Base-by-base conservation (phyloP, 2,113 vertebrate genomes). In the Macrotis lagotis region DNA sequence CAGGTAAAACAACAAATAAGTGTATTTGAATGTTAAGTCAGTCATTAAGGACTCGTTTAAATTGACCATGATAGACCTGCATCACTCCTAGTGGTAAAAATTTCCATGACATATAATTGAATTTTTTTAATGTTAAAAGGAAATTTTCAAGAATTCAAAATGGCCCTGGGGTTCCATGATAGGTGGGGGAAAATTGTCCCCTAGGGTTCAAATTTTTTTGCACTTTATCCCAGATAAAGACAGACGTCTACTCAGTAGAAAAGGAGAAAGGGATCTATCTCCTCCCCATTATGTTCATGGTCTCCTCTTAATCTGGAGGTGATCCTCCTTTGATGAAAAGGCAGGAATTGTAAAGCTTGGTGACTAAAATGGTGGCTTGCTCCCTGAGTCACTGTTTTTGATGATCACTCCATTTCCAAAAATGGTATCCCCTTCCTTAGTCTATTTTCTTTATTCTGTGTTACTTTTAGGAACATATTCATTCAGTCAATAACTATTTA, bases 381-480 rank as follows among this genome's bases (percentile, higher is more conserved):
- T 91, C 66, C 90, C 66, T 93, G 10, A 95, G 51, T 9, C 92
- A 26, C 55, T 74, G 55, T 93, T 94, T n/a, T 95, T 90, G 93
- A 89, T 25, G 25, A n/a, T n/a, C 92, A 92, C 94, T 96, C 55
- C 94, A 90, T 37, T 94, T 51, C 91, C 10, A 91, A 55, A 55
- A 12, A 9, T 90, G 49, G 8, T 24, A 83, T 51, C 25, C 1
- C 92, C 55, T 48, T 53, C 14, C 24, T 92, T 89, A 74, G 89
- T 11, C 16, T 90, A 94, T 74, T 51, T 48, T 92, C 95, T 89
- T 90, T 74, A 14, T 89, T 94, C 50, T 74, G 92, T 90, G 31
- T 28, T 59, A 31, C 28, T 59, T 59, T 59, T 59, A 31, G 31
- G 28, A 59, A 28, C 11, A 31, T 28, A 31, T 59, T 59, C 55